phyloP scores from a whole-genome alignment of 2,797 vertebrate genomes.

The Myioborus melanocephalus region DNA sequence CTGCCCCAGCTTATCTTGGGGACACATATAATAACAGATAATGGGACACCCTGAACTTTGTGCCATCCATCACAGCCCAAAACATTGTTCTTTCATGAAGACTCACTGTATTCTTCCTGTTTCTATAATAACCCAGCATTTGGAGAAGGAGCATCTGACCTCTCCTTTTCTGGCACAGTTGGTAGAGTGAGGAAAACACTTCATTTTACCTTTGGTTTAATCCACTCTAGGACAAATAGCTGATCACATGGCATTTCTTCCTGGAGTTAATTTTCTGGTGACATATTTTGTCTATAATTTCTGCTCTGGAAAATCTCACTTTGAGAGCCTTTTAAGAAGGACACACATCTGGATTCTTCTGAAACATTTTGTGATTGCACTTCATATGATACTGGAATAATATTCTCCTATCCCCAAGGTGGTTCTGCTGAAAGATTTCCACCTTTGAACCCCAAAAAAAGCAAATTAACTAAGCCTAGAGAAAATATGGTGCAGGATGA shows the following conservation, averaged over 20 bases:
- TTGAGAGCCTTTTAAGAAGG: not conserved
- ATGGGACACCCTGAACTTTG: not conserved
- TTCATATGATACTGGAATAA: not conserved
- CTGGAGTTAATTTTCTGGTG: not conserved
- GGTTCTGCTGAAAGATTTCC: not conserved
- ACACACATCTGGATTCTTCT: not conserved
- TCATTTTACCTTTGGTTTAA: not conserved
- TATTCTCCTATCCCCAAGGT: not conserved
- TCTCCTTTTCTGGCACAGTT: not conserved
- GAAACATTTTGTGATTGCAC: not conserved
- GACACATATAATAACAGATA: not conserved
- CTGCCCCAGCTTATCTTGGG: not conserved
- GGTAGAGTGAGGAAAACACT: not conserved
- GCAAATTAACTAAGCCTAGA: not conserved
- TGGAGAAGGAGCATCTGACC: not conserved
- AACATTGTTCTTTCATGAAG: not conserved
- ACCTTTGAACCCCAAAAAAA: not conserved
- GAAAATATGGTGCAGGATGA: not conserved
- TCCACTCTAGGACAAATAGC: not conserved
- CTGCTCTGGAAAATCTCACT: not conserved
- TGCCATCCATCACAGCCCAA: not conserved
- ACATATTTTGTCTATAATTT: not conserved
- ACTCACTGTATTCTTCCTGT: not conserved
- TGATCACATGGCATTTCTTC: not conserved
- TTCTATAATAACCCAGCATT: not conserved